Percentiles rank a stretch among this genome's conserved stretches.
Conservation (phyloP, 2,797 vertebrate genomes). For the Allobates femoralis region DNA sequence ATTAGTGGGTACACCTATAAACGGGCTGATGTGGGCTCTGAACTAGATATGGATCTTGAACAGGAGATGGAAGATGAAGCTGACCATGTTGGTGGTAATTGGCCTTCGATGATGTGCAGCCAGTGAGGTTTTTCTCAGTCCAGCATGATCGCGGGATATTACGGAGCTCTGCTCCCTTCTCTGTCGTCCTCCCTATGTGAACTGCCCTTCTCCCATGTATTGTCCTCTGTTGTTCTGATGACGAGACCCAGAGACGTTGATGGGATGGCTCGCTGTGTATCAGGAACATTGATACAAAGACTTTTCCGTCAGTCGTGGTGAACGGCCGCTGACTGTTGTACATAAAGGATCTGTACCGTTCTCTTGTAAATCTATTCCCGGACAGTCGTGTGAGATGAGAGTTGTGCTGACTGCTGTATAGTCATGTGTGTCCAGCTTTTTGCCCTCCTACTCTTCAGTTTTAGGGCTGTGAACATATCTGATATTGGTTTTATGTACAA, state of each 20-base stretch:
- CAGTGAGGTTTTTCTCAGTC: not conserved
- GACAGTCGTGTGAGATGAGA: not conserved
- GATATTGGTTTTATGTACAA: conserved; percentile 30
- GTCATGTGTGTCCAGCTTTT: conserved; percentile 18
- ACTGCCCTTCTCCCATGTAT: not conserved
- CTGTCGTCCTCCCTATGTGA: not conserved
- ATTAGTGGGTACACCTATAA: conserved; percentile 78
- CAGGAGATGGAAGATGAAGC: conserved; percentile 79
- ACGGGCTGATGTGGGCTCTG: conserved; percentile 75
- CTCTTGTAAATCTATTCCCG: not conserved
- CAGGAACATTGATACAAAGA: no score
- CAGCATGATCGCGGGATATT: not conserved
- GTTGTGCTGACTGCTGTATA: not conserved
- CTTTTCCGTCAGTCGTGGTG: no score
- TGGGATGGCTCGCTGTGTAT: not conserved
- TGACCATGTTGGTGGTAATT: conserved; percentile 70
- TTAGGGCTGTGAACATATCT: not conserved
- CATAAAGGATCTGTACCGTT: not conserved
- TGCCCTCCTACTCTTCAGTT: not conserved
- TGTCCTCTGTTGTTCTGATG: not conserved
- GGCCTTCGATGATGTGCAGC: conserved; percentile 61
- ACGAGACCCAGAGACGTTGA: not conserved
- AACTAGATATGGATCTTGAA: conserved; percentile 92
- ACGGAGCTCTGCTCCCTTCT: not conserved
- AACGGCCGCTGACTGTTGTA: not conserved